These are phyloP conservation scores for Musca vetustissima DNA, from an alignment of 1,140 invertebrate species.

Conservation along the genomic window DNA sequence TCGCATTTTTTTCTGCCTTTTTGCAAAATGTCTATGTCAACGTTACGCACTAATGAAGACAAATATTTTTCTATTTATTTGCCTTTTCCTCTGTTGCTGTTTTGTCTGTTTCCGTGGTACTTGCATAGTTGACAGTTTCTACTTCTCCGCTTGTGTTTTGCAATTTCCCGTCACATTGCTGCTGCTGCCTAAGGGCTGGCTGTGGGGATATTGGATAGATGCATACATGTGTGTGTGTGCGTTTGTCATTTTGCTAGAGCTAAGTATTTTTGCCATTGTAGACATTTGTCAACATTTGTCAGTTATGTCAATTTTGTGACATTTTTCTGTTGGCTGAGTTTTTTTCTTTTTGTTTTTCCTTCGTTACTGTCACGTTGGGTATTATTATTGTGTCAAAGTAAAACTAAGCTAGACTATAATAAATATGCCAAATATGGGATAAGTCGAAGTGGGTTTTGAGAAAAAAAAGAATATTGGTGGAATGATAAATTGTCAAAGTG, in stretches of 20 bases:
- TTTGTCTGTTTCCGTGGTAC: not conserved
- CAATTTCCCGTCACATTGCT: not conserved
- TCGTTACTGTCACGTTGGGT: not conserved
- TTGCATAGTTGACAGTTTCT: not conserved
- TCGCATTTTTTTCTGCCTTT: slow-evolving; percentile 25
- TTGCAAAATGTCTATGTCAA: slow-evolving; percentile 25
- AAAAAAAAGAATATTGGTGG: too few species aligned
- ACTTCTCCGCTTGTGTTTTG: not conserved
- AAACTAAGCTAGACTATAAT: not conserved
- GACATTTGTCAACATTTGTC: slow-evolving; percentile 26
- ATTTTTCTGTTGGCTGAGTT: slow-evolving; percentile 1
- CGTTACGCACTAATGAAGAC: slow-evolving; percentile 49
- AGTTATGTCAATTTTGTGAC: slow-evolving; percentile 22
- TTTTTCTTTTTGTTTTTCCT: too few species aligned
- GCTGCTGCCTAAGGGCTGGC: not conserved
- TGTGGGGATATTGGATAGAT: too few species aligned
- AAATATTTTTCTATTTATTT: slow-evolving; percentile 36
- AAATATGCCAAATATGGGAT: too few species aligned
- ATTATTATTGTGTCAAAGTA: slow-evolving; percentile 3
- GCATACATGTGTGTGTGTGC: not conserved
- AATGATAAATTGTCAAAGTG: too few species aligned
- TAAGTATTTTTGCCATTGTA: not conserved
- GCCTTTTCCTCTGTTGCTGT: not conserved
- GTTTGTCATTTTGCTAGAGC: not conserved
- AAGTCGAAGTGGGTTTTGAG: too few species aligned